Percentiles rank a stretch among this genome's conserved stretches.
These are phyloP conservation scores for Anolis apletophallus DNA, from an alignment of 2,797 vertebrate genomes.

Conservation along the genomic window DNA sequence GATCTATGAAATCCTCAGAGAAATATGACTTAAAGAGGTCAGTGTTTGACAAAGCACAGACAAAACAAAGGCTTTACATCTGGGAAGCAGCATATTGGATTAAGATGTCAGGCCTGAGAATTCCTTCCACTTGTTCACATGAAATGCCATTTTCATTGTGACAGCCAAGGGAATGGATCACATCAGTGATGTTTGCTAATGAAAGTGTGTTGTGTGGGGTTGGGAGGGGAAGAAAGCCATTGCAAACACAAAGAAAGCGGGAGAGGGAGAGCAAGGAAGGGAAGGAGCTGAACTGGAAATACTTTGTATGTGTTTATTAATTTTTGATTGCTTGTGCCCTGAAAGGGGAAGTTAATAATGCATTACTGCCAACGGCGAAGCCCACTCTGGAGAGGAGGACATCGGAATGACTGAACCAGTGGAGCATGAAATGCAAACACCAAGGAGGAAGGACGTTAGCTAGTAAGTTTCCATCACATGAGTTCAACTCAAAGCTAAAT, in stretches of 20 bases:
- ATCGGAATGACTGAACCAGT: not conserved
- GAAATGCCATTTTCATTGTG: constrained; percentile 24
- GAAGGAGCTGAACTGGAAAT: constrained; percentile 43
- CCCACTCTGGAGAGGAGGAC: constrained; percentile 34
- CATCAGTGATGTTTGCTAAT: constrained; percentile 9
- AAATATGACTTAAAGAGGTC: not conserved
- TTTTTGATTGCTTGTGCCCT: constrained; percentile 61
- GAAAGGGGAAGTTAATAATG: constrained; percentile 54
- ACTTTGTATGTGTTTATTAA: constrained; percentile 52
- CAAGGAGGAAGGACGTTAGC: not conserved
- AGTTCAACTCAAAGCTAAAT: not conserved
- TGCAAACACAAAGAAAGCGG: not conserved
- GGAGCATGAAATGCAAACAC: constrained; percentile 20
- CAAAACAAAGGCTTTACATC: not conserved
- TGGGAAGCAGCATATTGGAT: not conserved
- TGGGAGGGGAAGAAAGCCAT: not conserved
- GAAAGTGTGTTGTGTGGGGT: constrained; percentile 22
- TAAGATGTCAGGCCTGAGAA: constrained; percentile 3
- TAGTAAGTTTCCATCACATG: not conserved
- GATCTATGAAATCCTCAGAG: constrained; percentile 8
- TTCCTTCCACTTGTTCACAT: accelerated
- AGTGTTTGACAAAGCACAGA: not conserved
- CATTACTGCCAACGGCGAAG: constrained; percentile 49
- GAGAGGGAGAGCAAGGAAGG: not conserved
- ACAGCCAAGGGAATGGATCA: not conserved